Evolutionary conservation across 2,797 vertebrate species (phyloP).

Genomic region (Chromobotia macracanthus): DNA sequence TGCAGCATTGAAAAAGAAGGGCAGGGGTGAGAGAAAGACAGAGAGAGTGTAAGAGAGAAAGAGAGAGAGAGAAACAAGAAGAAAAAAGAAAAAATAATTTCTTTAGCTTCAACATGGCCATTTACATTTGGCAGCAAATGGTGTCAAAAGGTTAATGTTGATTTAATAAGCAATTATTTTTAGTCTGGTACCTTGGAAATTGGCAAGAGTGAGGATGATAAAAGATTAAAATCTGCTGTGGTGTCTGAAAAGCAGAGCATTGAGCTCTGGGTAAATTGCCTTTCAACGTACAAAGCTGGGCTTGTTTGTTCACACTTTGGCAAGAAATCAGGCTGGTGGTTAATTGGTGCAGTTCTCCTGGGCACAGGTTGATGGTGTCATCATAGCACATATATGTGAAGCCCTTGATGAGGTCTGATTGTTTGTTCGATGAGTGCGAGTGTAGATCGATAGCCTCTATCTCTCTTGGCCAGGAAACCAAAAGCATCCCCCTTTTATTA

Average conservation of each 20-base stretch:
- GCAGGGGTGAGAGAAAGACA: background rate
- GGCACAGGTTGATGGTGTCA: constrained; percentile 68
- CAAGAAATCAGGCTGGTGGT: constrained; percentile 67
- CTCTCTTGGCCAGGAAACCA: constrained; percentile 20
- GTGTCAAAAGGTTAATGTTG: constrained; percentile 73
- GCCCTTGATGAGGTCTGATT: constrained; percentile 49
- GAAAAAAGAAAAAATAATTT: constrained; percentile 33
- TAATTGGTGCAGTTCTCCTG: constrained; percentile 72
- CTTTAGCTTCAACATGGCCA: constrained; percentile 26
- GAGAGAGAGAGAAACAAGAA: background rate
- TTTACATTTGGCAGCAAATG: constrained; percentile 64
- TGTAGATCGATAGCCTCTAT: constrained; percentile 26
- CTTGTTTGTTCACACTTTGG: constrained; percentile 69
- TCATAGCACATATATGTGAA: constrained; percentile 54
- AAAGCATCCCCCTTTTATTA: constrained; percentile 34
- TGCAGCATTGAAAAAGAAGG: background rate
- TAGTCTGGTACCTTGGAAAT: constrained; percentile 62
- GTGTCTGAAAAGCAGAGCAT: constrained; percentile 60
- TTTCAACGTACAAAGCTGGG: constrained; percentile 52
- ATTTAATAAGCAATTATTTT: constrained; percentile 78
- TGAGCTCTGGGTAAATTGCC: constrained; percentile 57
- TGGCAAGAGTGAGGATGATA: constrained; percentile 61
- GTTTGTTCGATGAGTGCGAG: constrained; percentile 32
- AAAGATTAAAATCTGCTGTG: constrained; percentile 67
- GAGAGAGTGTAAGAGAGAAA: background rate